phyloP scores from a whole-genome alignment of 2,888 invertebrate species.

The Stegana nigrithorax region DNA sequence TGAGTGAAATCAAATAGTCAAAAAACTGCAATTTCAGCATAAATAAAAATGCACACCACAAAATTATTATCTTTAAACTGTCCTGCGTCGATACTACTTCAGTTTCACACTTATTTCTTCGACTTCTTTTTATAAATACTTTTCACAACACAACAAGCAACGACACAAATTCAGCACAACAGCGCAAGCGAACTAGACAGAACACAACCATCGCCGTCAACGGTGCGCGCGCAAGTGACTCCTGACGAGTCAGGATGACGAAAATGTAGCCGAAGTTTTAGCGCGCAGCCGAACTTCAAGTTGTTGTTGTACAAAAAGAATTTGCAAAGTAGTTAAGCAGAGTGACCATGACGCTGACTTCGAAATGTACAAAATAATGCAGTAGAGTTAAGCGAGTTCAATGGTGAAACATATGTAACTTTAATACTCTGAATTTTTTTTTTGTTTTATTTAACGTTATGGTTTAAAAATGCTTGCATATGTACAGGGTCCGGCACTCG shows the following conservation, averaged over 20 bases:
- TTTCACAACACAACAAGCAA: background rate
- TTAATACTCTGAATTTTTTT: too few species aligned
- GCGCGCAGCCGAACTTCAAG: slow-evolving; percentile 38
- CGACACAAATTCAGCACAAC: background rate
- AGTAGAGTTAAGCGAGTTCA: too few species aligned
- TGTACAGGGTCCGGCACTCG: too few species aligned
- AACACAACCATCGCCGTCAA: slow-evolving; percentile 59
- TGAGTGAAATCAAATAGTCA: background rate
- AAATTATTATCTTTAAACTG: background rate
- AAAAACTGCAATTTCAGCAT: slow-evolving; percentile 7
- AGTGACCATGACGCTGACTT: too few species aligned
- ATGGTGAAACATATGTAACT: too few species aligned
- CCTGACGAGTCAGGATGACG: too few species aligned
- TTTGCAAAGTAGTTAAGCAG: background rate
- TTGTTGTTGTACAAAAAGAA: too few species aligned
- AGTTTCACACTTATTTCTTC: background rate
- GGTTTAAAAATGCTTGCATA: too few species aligned
- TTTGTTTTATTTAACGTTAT: too few species aligned
- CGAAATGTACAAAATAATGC: too few species aligned
- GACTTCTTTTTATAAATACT: background rate
- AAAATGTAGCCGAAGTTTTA: too few species aligned
- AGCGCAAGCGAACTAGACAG: slow-evolving; percentile 8
- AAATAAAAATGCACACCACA: background rate
- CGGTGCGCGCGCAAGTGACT: slow-evolving; percentile 66
- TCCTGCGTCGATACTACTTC: background rate